Conservation (phyloP, 2,888 invertebrate genomes). For the Stenodera caucasica region DNA sequence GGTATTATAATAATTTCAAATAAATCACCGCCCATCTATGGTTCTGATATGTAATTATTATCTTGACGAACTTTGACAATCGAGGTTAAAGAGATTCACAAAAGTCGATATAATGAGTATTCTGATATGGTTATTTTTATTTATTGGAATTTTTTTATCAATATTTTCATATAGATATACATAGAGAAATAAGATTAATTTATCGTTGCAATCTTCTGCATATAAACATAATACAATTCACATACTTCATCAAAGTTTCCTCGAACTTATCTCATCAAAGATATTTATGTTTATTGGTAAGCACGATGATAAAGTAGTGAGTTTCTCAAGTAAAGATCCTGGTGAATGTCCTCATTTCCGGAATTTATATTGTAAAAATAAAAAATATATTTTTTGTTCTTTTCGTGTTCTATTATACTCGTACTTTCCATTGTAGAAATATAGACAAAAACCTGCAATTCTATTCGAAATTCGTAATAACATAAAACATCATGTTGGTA, state of each 20-base stretch:
- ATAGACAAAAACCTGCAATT: background rate
- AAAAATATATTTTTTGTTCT: background rate
- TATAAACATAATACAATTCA: background rate
- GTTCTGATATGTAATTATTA: too few species aligned
- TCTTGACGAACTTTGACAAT: too few species aligned
- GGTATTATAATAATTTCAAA: too few species aligned
- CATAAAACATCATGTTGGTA: background rate
- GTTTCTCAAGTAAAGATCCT: constrained; percentile 2
- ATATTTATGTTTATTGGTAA: background rate
- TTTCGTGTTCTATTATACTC: background rate
- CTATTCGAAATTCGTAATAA: background rate
- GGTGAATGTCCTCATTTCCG: background rate
- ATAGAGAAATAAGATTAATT: background rate
- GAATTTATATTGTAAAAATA: background rate
- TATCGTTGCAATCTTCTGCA: background rate
- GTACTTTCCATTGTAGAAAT: background rate
- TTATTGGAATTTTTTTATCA: background rate
- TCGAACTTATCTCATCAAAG: background rate
- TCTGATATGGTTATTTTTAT: too few species aligned
- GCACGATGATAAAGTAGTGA: background rate
- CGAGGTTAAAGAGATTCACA: too few species aligned
- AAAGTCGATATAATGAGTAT: too few species aligned
- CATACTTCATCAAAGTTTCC: background rate
- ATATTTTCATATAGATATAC: background rate
- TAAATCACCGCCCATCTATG: too few species aligned